Conservation (phyloP, 2,888 invertebrate genomes). For the Schizotus pectinicornis region DNA sequence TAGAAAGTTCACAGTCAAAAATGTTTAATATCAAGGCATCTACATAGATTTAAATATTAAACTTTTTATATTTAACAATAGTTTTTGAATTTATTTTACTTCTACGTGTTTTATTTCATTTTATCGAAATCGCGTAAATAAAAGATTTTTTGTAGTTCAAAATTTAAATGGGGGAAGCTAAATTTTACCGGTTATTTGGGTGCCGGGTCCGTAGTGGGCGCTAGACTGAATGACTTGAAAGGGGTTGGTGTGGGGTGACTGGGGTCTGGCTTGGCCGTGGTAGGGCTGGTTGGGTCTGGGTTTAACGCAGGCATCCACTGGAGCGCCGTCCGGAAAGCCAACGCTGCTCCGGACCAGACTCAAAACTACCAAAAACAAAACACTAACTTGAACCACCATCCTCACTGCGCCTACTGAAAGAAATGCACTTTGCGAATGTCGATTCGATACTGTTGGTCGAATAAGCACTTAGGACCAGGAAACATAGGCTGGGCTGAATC, state of each 20-base stretch:
- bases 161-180: too few relatives aligned
- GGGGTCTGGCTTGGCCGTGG: conserved; percentile 75
- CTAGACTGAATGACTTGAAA: conserved; percentile 72
- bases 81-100: too few relatives aligned
- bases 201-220: conserved; percentile 70
- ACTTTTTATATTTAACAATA: too few relatives aligned
- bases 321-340: conserved; percentile 81
- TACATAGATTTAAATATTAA: too few relatives aligned
- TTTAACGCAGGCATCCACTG: conserved; percentile 81
- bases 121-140: too few relatives aligned
- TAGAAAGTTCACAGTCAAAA: too few relatives aligned
- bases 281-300: conserved; percentile 77
- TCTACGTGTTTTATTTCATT: too few relatives aligned
- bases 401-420: not conserved
- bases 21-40: too few relatives aligned
- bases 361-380: conserved; percentile 2
- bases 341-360: conserved; percentile 15
- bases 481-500: conserved; percentile 28
- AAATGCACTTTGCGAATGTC: conserved; percentile 25
- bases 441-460: conserved; percentile 23
- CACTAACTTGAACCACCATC: conserved; percentile 1
- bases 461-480: conserved; percentile 28
- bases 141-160: too few relatives aligned
- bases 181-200: conserved; percentile 72
- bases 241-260: conserved; percentile 68